These are phyloP conservation scores for Uromys caudimaculatus DNA, from an alignment of 2,797 vertebrate species.

Conservation along the genomic window DNA sequence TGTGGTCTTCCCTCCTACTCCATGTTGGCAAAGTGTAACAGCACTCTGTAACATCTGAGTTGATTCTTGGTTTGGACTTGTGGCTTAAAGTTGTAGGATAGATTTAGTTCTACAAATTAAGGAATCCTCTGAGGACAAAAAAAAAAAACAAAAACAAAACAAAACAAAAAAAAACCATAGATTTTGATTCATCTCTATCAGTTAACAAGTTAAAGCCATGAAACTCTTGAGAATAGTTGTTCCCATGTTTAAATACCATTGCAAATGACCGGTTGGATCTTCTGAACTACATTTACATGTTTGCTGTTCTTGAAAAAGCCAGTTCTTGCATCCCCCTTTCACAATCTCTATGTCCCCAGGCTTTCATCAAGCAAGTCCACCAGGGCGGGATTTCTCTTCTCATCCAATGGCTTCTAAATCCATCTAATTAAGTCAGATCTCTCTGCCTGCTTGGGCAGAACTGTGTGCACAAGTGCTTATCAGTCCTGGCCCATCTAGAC, in stretches of 20 bases:
- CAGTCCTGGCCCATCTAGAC: neutral
- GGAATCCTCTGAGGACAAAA: neutral
- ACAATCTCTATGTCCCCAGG: neutral
- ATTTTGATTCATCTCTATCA: neutral
- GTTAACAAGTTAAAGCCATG: neutral
- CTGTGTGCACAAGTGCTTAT: neutral
- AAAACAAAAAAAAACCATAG: too few relatives aligned
- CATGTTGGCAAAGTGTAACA: neutral
- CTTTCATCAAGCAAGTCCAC: neutral
- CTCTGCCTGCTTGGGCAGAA: neutral
- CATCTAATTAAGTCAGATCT: neutral
- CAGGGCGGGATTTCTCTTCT: neutral
- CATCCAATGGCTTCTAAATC: constrained; percentile 2
- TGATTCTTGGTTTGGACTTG: neutral
- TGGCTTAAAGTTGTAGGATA: neutral
- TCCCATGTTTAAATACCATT: neutral
- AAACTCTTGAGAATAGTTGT: neutral
- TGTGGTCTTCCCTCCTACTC: neutral
- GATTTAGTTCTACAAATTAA: neutral
- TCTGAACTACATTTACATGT: neutral
- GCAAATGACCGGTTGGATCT: neutral
- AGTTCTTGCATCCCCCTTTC: neutral
- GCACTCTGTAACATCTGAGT: neutral
- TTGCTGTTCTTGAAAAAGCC: neutral
- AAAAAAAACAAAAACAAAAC: too few relatives aligned